phyloP scores from a whole-genome alignment of 2,888 invertebrate species.

The Tachina fera region DNA sequence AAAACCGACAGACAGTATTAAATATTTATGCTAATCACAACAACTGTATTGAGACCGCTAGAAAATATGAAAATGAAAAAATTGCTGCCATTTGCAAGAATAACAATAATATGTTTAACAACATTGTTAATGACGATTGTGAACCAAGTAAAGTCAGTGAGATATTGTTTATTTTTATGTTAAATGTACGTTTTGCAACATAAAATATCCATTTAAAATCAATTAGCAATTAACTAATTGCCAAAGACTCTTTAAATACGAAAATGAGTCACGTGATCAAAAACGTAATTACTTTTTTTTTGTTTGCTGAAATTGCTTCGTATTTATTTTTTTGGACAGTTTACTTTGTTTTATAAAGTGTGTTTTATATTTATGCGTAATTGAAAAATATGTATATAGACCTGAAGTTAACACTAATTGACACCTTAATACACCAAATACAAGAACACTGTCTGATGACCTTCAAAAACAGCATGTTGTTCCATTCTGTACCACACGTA shows the following conservation, averaged over 20 bases:
- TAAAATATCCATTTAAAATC: conserved; percentile 18
- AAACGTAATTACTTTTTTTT: neutral
- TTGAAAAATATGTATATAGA: too few species aligned
- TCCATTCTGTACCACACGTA: too few species aligned
- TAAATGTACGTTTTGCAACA: conserved; percentile 1
- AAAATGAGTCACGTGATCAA: conserved; percentile 1
- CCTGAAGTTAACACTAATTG: too few species aligned
- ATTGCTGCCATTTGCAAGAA: neutral
- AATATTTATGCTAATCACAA: conserved; percentile 59
- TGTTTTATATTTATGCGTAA: neutral
- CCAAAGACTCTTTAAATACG: neutral
- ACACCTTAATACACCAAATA: too few species aligned
- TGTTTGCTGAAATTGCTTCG: too few species aligned
- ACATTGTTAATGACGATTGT: conserved; percentile 31
- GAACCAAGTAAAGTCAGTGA: neutral
- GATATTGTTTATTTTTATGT: neutral
- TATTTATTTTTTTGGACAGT: too few species aligned
- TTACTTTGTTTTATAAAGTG: neutral
- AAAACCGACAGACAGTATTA: conserved; percentile 51
- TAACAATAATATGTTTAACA: conserved; percentile 33
- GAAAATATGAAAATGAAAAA: neutral
- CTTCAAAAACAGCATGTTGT: too few species aligned
- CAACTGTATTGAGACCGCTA: conserved; percentile 9
- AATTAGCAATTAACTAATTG: conserved; percentile 46
- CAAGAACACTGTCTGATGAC: too few species aligned